Evolutionary conservation across 2,113 vertebrate species (phyloP).

Genomic region (Python bivittatus): DNA sequence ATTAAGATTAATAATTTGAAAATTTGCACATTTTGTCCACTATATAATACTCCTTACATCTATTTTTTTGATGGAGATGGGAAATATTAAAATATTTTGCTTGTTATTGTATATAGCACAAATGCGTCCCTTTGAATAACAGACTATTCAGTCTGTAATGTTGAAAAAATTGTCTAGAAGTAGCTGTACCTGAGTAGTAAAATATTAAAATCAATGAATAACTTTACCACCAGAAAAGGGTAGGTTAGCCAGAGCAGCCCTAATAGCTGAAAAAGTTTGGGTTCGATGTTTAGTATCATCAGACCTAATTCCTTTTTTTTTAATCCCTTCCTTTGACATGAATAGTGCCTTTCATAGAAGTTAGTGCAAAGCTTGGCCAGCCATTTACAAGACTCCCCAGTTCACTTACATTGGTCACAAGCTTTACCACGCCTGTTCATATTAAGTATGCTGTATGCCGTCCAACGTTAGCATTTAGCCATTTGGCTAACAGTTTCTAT

Average conservation of each 20-base stretch:
- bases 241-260: not conserved
- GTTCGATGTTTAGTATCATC: not conserved
- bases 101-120: not conserved
- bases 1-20: not conserved
- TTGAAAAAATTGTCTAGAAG: not conserved
- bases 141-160: not conserved
- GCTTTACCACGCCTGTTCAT: not conserved
- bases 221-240: slow-evolving; percentile 28
- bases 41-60: not conserved
- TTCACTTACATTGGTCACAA: not conserved
- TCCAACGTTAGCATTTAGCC: not conserved
- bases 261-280: not conserved
- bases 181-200: not conserved
- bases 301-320: not conserved
- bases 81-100: not conserved
- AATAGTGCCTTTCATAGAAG: slow-evolving; percentile 32
- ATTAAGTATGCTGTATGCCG: not conserved
- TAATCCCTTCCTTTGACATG: not conserved
- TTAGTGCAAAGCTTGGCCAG: not conserved
- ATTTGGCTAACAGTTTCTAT: not conserved
- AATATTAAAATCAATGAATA: not conserved
- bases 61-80: not conserved
- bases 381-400: slow-evolving; percentile 7
- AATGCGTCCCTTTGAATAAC: not conserved
- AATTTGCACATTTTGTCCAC: not conserved